These are phyloP conservation scores for Mimumesa dahlbomi DNA, from an alignment of 2,888 invertebrate genomes.

Conservation along the genomic window DNA sequence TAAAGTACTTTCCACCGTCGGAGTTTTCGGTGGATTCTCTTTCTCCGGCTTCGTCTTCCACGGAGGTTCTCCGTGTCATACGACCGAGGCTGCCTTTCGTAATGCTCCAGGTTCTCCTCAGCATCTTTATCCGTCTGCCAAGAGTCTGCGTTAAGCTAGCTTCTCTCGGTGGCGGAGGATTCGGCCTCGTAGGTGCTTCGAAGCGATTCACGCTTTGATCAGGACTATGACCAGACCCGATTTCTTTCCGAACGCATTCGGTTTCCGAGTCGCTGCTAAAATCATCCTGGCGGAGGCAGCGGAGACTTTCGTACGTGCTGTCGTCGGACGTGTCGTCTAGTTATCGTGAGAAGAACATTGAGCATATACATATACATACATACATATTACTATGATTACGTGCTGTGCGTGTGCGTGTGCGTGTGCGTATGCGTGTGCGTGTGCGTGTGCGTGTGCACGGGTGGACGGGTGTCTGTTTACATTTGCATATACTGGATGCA, in stretches of 20 bases:
- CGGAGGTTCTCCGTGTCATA: constrained; percentile 70
- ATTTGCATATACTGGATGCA: too few species aligned
- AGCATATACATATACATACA: too few species aligned
- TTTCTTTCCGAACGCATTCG: too few species aligned
- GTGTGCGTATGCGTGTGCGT: too few species aligned
- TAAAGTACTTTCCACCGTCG: constrained; percentile 71
- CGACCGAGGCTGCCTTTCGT: constrained; percentile 77
- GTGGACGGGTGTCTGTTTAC: too few species aligned
- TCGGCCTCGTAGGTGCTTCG: constrained; percentile 72
- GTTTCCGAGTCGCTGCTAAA: constrained; percentile 70
- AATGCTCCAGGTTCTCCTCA: constrained; percentile 77
- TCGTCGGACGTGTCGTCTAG: constrained; percentile 75
- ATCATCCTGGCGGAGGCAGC: constrained; percentile 68
- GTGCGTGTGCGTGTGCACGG: too few species aligned
- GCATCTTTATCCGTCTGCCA: constrained; percentile 75
- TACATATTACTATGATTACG: too few species aligned
- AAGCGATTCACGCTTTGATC: too few species aligned
- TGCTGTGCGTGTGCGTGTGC: too few species aligned
- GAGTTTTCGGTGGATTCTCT: constrained; percentile 52
- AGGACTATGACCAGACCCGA: too few species aligned
- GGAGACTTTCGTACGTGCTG: constrained; percentile 76
- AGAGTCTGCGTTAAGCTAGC: constrained; percentile 73
- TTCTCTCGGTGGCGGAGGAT: constrained; percentile 75
- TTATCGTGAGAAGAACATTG: too few species aligned
- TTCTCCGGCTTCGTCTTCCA: constrained; percentile 48